Percentiles rank a stretch among this genome's conserved stretches.
Evolutionary conservation across 2,888 invertebrate species (phyloP).

Genomic region (Euzophera pinguis): DNA sequence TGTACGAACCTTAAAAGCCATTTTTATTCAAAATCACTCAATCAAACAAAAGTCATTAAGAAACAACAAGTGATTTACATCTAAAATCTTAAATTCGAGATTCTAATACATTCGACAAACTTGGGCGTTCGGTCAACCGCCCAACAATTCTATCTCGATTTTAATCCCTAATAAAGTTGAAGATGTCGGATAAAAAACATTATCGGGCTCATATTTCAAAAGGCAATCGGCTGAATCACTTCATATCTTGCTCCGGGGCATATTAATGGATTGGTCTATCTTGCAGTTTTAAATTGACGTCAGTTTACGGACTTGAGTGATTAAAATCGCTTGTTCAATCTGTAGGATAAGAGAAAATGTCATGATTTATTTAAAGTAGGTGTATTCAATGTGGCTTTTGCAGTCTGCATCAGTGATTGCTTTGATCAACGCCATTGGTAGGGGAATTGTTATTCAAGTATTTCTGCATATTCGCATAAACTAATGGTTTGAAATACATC

Average conservation of each 20-base stretch:
- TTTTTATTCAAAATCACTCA: neutral
- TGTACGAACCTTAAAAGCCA: neutral
- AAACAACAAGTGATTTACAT: slow-evolving; percentile 8
- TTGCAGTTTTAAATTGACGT: slow-evolving; percentile 32
- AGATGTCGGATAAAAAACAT: slow-evolving; percentile 39
- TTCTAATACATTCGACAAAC: slow-evolving; percentile 17
- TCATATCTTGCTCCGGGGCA: slow-evolving; percentile 26
- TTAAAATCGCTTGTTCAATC: neutral
- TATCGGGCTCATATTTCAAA: slow-evolving; percentile 39
- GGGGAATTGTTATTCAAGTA: too few species aligned
- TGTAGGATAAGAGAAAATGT: too few species aligned
- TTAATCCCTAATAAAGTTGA: slow-evolving; percentile 45
- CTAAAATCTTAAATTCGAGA: slow-evolving; percentile 11
- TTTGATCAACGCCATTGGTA: too few species aligned
- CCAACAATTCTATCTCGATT: slow-evolving; percentile 24
- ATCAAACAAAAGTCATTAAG: slow-evolving; percentile 11
- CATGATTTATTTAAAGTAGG: too few species aligned
- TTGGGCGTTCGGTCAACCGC: slow-evolving; percentile 22
- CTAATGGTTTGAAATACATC: too few species aligned
- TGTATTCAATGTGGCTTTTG: too few species aligned
- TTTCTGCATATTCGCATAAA: too few species aligned
- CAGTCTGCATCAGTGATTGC: too few species aligned
- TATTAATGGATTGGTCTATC: slow-evolving; percentile 38
- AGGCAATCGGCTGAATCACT: slow-evolving; percentile 26
- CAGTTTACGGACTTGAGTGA: slow-evolving; percentile 11